A percentile compares a stretch with the other conserved stretches of the same genome.
phyloP scores from a whole-genome alignment of 2,113 vertebrate species.

The Isurus oxyrinchus region DNA sequence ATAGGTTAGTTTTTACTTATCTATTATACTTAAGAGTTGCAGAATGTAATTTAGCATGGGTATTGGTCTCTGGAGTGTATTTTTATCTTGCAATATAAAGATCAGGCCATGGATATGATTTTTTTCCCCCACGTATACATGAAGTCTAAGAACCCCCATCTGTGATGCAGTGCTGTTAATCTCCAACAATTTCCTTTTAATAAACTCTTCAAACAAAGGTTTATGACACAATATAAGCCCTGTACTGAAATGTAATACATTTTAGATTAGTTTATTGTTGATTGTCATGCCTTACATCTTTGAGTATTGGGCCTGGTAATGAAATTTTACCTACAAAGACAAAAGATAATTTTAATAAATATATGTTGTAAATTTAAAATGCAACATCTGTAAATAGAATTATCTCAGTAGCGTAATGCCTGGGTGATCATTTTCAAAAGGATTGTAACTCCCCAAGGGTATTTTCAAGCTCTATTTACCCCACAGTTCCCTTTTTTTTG shows the following conservation, averaged over 20 bases:
- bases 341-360: background rate
- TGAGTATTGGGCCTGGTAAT: background rate
- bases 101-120: background rate
- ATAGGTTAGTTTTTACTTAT: background rate
- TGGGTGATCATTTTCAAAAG: background rate
- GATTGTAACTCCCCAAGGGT: background rate
- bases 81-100: background rate
- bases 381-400: background rate
- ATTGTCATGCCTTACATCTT: no score
- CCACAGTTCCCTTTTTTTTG: background rate
- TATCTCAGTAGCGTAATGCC: background rate
- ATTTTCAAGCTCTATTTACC: background rate
- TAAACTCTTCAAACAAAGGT: conserved; percentile 24
- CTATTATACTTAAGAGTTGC: background rate
- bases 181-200: conserved; percentile 23
- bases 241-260: background rate
- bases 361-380: conserved; percentile 19
- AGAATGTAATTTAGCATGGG: background rate
- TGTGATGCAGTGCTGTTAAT: background rate
- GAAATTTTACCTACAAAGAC: background rate
- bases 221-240: background rate
- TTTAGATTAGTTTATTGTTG: background rate
- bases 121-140: background rate
- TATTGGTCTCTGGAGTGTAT: background rate
- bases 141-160: background rate